Base-by-base conservation (phyloP, 2,888 invertebrate genomes). In the Melanchra persicariae region DNA sequence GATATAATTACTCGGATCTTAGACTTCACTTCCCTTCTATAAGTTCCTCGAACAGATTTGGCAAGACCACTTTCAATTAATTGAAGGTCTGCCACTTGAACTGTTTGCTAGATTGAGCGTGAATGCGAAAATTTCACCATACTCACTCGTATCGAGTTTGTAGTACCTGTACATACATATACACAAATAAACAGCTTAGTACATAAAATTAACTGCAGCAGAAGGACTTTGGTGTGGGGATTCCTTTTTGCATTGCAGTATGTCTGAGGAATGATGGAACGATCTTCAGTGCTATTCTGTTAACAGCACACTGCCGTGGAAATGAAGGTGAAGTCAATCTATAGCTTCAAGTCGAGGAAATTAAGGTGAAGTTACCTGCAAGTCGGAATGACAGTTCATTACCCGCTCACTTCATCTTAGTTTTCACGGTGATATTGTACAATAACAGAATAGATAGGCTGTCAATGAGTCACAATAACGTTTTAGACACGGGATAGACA, bases 11-110 rank as follows among this genome's bases (percentile, higher is more conserved):
- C n/a, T 22, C 19, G 7, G 34, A 15, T 24, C 30, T 9, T 24
- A 34, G 15, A 12, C 17, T 24, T 19, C 0, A 60, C 47, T 77
- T 62, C 79, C 65, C 72, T 34, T 74, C 34, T 47, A 24, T 19
- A 65, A 47, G 15, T 37, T 15, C 17, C 19, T 4, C 12, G n/a
- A 63, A 37, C 66, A 19, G 26, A 55, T 74, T 68, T 49, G 75
- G 62, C 51, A 62, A 69, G 40, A 78, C 76, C 54, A 78, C 78
- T 78, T 78, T 80, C 81, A 52, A 75, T 62, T 62, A 22, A 26
- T n/a, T 54, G 76, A 78, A 78, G 81, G 78, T 63, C 80, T 63
- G 7, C 75, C n/a, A 34, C 52, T 55, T n/a, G n/a, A 10, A 37
- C 17, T 22, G 69, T 49, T n/a, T 65, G 45, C 75, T 75, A 69